Percentiles rank a stretch among this genome's conserved stretches.
These are phyloP conservation scores for Sphenopsis melanotis DNA, from an alignment of 2,797 vertebrate species.

Conservation along the genomic window DNA sequence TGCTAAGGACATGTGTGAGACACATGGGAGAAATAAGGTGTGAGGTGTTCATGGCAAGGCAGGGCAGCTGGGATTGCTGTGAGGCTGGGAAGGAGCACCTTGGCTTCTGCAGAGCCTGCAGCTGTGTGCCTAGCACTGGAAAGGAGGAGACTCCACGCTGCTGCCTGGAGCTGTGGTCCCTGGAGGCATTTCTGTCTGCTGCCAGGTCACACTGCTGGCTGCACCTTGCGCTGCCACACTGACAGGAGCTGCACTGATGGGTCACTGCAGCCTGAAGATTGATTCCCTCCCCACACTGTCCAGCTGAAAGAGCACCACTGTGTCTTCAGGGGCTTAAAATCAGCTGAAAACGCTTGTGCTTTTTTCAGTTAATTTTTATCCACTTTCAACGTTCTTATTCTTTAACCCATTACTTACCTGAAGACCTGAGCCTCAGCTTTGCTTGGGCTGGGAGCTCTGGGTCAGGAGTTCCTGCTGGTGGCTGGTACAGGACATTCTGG, in stretches of 20 bases:
- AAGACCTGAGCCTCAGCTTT: neutral
- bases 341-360: rapidly evolving
- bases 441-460: neutral
- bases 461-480: neutral
- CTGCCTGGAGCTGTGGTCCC: neutral
- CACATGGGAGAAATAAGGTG: rapidly evolving
- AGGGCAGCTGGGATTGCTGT: neutral
- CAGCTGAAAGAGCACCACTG: neutral
- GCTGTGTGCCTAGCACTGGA: neutral
- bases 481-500: rapidly evolving
- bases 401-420: neutral
- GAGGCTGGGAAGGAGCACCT: neutral
- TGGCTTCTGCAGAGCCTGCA: neutral
- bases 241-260: rapidly evolving
- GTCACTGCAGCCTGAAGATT: neutral
- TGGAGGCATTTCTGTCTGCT: neutral
- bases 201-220: neutral
- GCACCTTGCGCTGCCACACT: neutral
- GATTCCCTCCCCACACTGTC: neutral
- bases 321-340: neutral
- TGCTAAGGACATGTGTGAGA: neutral
- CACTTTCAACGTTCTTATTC: neutral
- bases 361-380: neutral
- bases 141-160: neutral
- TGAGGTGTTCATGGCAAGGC: neutral